Base-by-base conservation (phyloP, 2,797 vertebrate species). In the Danio tinwini region DNA sequence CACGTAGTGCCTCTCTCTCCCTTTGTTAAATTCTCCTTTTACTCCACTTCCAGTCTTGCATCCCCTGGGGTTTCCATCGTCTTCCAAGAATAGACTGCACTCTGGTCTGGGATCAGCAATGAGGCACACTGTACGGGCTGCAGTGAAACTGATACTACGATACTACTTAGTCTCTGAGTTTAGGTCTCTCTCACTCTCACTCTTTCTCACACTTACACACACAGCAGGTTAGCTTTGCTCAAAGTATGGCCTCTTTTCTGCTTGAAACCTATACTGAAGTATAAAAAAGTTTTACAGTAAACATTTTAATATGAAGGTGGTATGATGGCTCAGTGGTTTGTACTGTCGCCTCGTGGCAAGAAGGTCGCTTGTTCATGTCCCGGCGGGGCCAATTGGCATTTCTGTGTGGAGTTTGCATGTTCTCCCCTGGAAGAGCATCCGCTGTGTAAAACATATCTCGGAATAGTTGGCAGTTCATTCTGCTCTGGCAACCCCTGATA, bases 31-130 rank as follows among this genome's bases (percentile, higher is more conserved):
- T 81, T 82, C 83, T 84, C 56, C 3, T 81, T 70, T 86, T 80
- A 72, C 86, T 86, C 86, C 83, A 62, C 85, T 87, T 90, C 86
- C 68, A 62, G 85, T 63, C 81, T 84, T 80, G 80, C 74, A 47
- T 89, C 89, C 86, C 74, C 68, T 53, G 70, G 39, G 80, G 85
- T 87, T 87, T 87, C 82, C 59, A 82, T 88, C 88, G 79, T 85
- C 84, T 74, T 79, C 87, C 87, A 52, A 85, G 87, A 92, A 92
- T 92, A 93, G 89, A 88, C 85, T 87, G 42, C 44, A 19, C 85
- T 89, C 84, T 84, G 87, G 88, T 91, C 81, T 82, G 81, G 70
- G 67, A 86, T 84, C 86, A 53, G 37, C 29, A 85, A 86, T 76
- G 67, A 87, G 86, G 88, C 37, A 53, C 67, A 73, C 61, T 72